phyloP scores from a whole-genome alignment of 2,113 vertebrate species.

The Heterocephalus glaber region DNA sequence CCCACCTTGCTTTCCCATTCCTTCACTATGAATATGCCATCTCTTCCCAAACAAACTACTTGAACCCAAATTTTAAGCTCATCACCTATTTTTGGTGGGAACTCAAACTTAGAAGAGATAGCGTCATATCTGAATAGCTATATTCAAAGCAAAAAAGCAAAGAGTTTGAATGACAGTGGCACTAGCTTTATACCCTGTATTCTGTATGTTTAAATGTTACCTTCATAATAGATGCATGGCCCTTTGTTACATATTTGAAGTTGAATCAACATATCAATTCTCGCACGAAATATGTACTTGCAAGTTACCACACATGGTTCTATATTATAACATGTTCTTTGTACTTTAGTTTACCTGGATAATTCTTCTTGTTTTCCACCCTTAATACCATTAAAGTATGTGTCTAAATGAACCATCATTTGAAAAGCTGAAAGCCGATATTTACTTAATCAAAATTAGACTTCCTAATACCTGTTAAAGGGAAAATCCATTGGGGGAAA shows the following conservation, averaged over 20 bases:
- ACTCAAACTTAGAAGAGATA: background rate
- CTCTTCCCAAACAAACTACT: background rate
- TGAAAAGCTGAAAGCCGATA: conserved; percentile 84
- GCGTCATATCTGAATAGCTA: background rate
- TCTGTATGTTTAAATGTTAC: conserved; percentile 51
- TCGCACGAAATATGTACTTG: conserved; percentile 58
- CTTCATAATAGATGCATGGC: background rate
- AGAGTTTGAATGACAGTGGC: background rate
- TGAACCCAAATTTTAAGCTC: background rate
- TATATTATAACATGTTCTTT: conserved; percentile 71
- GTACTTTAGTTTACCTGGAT: conserved; percentile 75
- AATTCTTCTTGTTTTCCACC: conserved; percentile 73
- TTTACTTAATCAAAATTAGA: conserved; percentile 83
- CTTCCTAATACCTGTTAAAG: conserved; percentile 84
- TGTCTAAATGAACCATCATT: conserved; percentile 77
- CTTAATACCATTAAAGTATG: conserved; percentile 77
- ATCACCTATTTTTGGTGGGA: background rate
- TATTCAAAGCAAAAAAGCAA: background rate
- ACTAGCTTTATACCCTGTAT: background rate
- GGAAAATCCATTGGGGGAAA: conserved; percentile 72
- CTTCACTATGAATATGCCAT: background rate
- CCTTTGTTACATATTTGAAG: conserved; percentile 60
- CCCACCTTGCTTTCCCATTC: background rate
- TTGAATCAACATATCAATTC: conserved; percentile 67
- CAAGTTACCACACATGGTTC: conserved; percentile 44